Conservation (phyloP, 2,113 vertebrate genomes). For the Ranitomeya variabilis region DNA sequence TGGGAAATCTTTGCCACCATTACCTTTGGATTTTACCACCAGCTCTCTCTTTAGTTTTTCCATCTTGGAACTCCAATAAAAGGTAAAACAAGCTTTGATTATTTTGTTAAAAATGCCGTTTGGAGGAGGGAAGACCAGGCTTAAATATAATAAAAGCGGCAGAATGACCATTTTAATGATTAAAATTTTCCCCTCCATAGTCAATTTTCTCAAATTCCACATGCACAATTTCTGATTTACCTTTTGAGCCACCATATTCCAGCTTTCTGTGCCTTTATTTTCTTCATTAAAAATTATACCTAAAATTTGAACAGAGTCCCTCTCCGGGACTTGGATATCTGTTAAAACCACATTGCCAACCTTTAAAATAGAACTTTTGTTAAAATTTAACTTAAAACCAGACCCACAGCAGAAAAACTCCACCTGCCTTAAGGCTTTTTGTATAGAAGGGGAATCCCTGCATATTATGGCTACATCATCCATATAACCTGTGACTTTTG, state of each 20-base stretch:
- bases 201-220: background rate
- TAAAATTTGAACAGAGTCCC: no score
- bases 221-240: no score
- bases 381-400: no score
- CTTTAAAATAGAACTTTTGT: background rate
- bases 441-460: background rate
- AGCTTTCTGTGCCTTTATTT: no score
- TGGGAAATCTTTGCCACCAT: background rate
- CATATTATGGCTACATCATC: background rate
- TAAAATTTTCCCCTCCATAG: background rate
- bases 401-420: background rate
- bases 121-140: background rate
- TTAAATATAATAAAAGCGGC: background rate
- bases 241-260: no score
- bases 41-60: no score
- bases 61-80: background rate
- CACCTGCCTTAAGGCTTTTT: background rate
- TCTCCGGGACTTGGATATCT: no score
- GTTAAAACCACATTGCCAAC: no score
- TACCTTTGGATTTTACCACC: background rate
- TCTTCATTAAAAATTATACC: no score
- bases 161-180: background rate
- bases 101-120: rapidly evolving
- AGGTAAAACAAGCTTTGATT: background rate
- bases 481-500: background rate